Evolutionary conservation across 2,797 vertebrate genomes (phyloP).

Genomic region (Aythya fuligula): DNA sequence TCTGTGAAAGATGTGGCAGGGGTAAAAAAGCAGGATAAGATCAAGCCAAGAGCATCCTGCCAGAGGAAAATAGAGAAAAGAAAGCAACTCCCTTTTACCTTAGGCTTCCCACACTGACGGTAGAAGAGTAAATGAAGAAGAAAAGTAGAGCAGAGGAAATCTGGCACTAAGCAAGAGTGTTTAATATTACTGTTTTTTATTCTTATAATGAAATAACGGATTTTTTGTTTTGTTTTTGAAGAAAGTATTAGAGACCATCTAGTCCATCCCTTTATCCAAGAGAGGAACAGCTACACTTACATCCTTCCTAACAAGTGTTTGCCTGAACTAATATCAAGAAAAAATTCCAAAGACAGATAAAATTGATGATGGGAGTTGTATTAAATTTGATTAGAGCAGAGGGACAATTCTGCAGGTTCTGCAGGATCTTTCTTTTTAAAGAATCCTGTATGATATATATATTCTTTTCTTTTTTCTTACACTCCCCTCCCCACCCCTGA

Average conservation of each 20-base stretch:
- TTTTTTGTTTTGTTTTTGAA: neutral
- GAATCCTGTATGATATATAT: neutral
- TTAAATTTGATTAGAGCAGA: neutral
- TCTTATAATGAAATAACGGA: neutral
- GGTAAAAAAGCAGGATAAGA: neutral
- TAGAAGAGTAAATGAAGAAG: neutral
- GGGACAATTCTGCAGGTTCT: neutral
- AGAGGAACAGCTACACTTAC: neutral
- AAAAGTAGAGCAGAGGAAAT: neutral
- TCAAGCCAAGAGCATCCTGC: neutral
- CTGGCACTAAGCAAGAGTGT: neutral
- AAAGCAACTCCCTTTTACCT: neutral
- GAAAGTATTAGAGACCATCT: neutral
- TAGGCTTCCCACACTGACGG: neutral
- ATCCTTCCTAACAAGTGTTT: neutral
- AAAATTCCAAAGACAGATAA: neutral
- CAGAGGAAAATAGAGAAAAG: neutral
- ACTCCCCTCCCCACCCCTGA: too few species aligned
- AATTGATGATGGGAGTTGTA: neutral
- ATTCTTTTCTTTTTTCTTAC: neutral
- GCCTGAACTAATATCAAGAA: neutral
- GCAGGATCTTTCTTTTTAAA: neutral
- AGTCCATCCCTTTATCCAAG: neutral
- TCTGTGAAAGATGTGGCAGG: neutral
- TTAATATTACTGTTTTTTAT: neutral